phyloP scores from a whole-genome alignment of 2,113 vertebrate genomes.

The Microtus montanus region DNA sequence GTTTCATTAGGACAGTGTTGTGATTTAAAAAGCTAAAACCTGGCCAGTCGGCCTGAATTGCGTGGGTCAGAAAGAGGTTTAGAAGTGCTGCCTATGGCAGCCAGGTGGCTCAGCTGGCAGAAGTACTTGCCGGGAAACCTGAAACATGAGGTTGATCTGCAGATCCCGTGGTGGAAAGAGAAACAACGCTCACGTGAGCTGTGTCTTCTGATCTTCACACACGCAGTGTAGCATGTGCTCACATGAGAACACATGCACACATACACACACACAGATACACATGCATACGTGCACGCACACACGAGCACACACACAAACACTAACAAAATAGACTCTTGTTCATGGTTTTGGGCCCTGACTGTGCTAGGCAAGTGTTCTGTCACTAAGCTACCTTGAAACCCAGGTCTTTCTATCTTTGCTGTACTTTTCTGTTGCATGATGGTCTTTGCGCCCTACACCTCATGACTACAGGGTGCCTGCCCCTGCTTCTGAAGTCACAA shows the following conservation, averaged over 20 bases:
- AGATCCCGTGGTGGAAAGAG: neutral
- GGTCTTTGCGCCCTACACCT: neutral
- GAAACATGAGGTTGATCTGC: neutral
- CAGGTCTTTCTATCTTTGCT: neutral
- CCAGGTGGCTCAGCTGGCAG: neutral
- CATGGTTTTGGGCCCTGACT: accelerated
- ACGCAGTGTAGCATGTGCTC: neutral
- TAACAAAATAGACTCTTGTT: neutral
- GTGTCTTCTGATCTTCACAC: neutral
- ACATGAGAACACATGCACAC: neutral
- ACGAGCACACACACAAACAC: neutral
- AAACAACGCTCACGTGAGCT: neutral
- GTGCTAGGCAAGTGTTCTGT: neutral
- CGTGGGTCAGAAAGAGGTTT: neutral
- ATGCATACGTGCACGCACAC: neutral
- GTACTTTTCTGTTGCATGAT: neutral
- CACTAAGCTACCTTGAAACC: neutral
- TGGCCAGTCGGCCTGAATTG: neutral
- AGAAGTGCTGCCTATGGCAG: neutral
- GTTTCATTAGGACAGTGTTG: neutral
- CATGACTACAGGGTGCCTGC: neutral
- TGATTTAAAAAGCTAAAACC: neutral
- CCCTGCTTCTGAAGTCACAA: neutral
- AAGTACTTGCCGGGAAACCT: neutral
- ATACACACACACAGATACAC: neutral